A percentile compares a stretch with the other conserved stretches of the same genome.
Conservation (phyloP, 1,140 invertebrate species). For the Drosophila chauvacae region DNA sequence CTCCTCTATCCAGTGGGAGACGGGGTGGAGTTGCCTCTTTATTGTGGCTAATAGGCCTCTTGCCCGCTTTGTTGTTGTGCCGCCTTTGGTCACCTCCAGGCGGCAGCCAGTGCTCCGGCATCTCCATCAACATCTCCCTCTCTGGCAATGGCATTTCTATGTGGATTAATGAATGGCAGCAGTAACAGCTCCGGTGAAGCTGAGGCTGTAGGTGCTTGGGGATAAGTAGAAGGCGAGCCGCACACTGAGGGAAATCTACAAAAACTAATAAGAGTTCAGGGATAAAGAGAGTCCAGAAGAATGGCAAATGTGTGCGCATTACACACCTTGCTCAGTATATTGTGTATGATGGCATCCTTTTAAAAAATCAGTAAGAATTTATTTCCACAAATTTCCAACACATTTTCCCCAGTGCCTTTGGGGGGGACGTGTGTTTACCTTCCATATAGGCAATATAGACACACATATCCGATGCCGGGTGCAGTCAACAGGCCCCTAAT, state of each 20-base stretch:
- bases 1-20: constrained; percentile 10
- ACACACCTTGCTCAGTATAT: too few species aligned
- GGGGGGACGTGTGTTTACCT: constrained; percentile 57
- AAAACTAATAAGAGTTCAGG: background rate
- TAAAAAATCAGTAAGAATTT: background rate
- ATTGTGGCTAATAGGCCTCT: constrained; percentile 81
- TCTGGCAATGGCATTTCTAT: constrained; percentile 61
- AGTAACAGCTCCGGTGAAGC: constrained; percentile 16
- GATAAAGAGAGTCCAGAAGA: too few species aligned
- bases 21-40: constrained; percentile 63
- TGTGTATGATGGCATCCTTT: background rate
- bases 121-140: constrained; percentile 17
- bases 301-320: too few species aligned
- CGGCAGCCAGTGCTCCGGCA: constrained; percentile 2
- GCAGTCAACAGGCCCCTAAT: constrained; percentile 78
- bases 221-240: constrained; percentile 21
- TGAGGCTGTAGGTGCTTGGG: constrained; percentile 5
- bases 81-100: constrained; percentile 48
- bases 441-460: constrained; percentile 59
- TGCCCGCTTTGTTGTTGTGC: constrained; percentile 75
- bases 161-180: constrained; percentile 77
- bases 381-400: background rate
- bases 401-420: constrained; percentile 1
- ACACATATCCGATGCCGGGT: constrained; percentile 56
- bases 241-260: constrained; percentile 11